Percentiles rank a stretch among this genome's conserved stretches.
phyloP scores from a whole-genome alignment of 2,113 vertebrate genomes.

The Mesembrinibis cayennensis region DNA sequence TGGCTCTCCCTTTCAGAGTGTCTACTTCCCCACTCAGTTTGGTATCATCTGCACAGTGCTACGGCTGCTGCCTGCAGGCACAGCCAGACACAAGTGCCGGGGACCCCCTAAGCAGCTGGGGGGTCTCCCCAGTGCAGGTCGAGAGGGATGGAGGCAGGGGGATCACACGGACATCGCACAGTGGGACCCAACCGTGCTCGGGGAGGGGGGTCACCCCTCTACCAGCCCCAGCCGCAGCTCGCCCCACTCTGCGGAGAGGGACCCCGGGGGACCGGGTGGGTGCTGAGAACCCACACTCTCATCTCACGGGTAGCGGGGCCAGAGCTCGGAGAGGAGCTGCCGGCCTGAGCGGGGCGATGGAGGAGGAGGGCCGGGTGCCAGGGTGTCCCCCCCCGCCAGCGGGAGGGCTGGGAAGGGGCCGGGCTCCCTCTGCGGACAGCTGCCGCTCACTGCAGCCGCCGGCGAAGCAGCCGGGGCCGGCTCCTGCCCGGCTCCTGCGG shows the following conservation, averaged over 20 bases:
- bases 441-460: constrained; percentile 6
- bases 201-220: not conserved
- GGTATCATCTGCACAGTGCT: not conserved
- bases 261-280: accelerated
- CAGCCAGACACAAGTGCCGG: not conserved
- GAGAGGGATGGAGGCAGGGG: not conserved
- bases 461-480: not conserved
- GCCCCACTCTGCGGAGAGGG: not conserved
- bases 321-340: not conserved
- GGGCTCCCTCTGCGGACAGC: constrained; percentile 44
- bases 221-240: not conserved
- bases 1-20: no score
- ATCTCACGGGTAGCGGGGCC: not conserved
- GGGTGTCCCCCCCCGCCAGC: no score
- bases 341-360: not conserved
- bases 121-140: not conserved
- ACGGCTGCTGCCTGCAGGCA: not conserved
- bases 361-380: not conserved
- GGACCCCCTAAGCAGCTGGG: accelerated
- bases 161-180: accelerated
- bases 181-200: not conserved
- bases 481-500: not conserved
- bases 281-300: not conserved
- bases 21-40: no score
- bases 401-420: not conserved